Conservation (phyloP, 2,113 vertebrate genomes). For the Polypterus senegalus region DNA sequence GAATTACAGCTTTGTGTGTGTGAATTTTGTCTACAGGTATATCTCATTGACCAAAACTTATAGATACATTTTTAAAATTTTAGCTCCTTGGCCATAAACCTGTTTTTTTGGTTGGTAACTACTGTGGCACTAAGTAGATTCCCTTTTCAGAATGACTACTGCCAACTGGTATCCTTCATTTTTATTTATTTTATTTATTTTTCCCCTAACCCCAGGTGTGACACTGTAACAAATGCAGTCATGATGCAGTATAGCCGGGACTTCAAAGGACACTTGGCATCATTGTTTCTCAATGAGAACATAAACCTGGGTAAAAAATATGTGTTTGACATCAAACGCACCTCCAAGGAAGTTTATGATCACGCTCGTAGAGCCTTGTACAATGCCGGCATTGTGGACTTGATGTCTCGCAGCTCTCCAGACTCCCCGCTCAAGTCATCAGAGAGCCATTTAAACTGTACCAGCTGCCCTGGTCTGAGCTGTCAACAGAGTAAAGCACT, state of each 20-base stretch:
- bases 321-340: slow-evolving; percentile 90
- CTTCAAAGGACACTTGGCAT: slow-evolving; percentile 90
- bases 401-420: slow-evolving; percentile 59
- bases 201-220: slow-evolving; percentile 55
- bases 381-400: slow-evolving; percentile 80
- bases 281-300: slow-evolving; percentile 92
- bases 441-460: slow-evolving; percentile 57
- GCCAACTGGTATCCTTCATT: no score
- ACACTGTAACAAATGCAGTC: slow-evolving; percentile 88
- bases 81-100: no score
- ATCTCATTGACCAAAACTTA: no score
- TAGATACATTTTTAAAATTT: no score
- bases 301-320: slow-evolving; percentile 97
- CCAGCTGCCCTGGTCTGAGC: slow-evolving; percentile 59
- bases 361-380: slow-evolving; percentile 82
- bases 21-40: no score
- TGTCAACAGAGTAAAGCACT: slow-evolving; percentile 77
- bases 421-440: slow-evolving; percentile 57
- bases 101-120: no score
- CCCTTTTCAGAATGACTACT: no score
- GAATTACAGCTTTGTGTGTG: no score
- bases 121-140: no score
- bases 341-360: slow-evolving; percentile 94
- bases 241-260: slow-evolving; percentile 98
- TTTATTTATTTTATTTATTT: no score